phyloP scores from a whole-genome alignment of 2,113 vertebrate genomes.

The Steatornis caripensis region DNA sequence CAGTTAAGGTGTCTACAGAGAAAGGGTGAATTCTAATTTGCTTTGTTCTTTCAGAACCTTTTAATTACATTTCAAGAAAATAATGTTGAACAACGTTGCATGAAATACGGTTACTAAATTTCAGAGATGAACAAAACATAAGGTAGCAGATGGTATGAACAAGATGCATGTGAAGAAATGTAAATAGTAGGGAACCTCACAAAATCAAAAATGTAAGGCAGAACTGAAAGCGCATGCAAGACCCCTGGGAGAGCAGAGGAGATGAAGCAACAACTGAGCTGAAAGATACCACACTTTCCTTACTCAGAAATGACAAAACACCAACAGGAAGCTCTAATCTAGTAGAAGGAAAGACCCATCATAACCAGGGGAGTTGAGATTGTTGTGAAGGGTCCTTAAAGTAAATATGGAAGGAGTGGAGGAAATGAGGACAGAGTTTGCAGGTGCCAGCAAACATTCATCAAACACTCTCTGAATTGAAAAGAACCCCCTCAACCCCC shows the following conservation, averaged over 20 bases:
- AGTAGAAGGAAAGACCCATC: neutral
- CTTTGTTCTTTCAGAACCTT: constrained; percentile 18
- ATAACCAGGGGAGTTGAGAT: neutral
- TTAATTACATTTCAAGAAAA: constrained; percentile 4
- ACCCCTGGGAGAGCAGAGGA: constrained; percentile 30
- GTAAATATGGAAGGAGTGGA: neutral
- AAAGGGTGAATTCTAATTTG: neutral
- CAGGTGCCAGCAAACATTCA: neutral
- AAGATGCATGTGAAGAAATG: constrained; percentile 24
- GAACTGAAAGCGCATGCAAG: neutral
- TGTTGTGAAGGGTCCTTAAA: neutral
- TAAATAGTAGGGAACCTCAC: constrained; percentile 20
- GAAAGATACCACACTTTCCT: neutral
- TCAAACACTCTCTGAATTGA: neutral
- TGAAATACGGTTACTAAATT: neutral
- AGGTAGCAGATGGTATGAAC: constrained; percentile 44
- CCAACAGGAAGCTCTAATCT: neutral
- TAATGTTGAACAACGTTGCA: neutral
- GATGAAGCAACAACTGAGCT: neutral
- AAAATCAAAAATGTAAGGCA: neutral
- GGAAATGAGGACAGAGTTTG: neutral
- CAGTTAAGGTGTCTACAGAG: neutral
- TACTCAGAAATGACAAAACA: neutral
- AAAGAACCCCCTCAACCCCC: neutral
- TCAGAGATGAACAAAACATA: constrained; percentile 27